Evolutionary conservation across 2,797 vertebrate genomes (phyloP).

Genomic region (Malacoctenus gilli): DNA sequence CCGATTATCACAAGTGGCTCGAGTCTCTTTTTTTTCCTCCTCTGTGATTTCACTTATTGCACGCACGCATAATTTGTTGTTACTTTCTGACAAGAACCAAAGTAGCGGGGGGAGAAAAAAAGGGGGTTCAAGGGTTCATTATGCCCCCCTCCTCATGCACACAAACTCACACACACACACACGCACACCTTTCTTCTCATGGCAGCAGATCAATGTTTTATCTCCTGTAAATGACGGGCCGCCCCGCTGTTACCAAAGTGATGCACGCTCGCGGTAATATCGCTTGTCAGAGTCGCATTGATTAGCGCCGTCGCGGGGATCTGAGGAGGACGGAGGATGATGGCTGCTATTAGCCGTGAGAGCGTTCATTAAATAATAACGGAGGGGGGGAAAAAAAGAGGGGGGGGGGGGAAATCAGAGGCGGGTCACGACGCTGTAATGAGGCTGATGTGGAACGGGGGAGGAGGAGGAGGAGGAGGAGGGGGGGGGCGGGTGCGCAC

Average conservation of each 20-base stretch:
- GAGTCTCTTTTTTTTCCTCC: not conserved
- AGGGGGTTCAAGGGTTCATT: not conserved
- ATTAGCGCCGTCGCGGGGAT: constrained; percentile 41
- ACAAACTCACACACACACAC: too few relatives aligned
- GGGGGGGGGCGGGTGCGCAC: constrained; percentile 13
- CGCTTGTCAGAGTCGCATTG: constrained; percentile 50
- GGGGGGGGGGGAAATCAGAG: not conserved
- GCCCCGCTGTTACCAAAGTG: constrained; percentile 40
- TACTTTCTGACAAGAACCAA: not conserved
- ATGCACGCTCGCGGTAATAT: constrained; percentile 47
- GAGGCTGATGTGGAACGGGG: constrained; percentile 9
- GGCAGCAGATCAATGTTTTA: constrained; percentile 46
- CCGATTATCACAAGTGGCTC: constrained; percentile 31
- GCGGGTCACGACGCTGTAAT: too few relatives aligned
- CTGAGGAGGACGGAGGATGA: constrained; percentile 29
- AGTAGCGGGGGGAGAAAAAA: too few relatives aligned
- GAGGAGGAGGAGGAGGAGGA: constrained; percentile 2
- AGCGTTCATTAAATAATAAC: constrained; percentile 32
- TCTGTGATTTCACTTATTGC: not conserved
- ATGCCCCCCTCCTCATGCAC: not conserved
- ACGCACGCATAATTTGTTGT: not conserved
- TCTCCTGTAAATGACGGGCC: constrained; percentile 40
- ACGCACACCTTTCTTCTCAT: constrained; percentile 18
- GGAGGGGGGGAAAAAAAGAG: constrained; percentile 23
- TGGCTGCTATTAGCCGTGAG: constrained; percentile 39